These are phyloP conservation scores for Prunella strophiata DNA, from an alignment of 2,797 vertebrate species.

Conservation along the genomic window DNA sequence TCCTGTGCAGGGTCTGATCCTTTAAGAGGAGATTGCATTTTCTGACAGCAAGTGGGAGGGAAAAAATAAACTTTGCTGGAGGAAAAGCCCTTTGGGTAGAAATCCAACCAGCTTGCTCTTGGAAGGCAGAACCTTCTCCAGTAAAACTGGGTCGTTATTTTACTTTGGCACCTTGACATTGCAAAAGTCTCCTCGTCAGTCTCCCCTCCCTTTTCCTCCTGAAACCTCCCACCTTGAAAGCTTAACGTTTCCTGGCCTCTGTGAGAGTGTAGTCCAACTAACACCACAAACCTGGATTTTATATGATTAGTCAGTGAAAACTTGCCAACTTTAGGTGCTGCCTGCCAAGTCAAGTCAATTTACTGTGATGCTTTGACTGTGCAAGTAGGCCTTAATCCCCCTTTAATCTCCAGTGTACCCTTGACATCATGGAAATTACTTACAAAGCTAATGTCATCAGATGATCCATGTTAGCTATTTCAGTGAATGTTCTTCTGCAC, in stretches of 20 bases:
- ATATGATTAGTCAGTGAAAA: conserved; percentile 73
- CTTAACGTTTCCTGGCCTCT: conserved; percentile 69
- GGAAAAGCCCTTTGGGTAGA: conserved; percentile 78
- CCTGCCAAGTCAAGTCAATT: conserved; percentile 79
- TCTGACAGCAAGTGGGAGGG: conserved; percentile 78
- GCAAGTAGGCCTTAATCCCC: conserved; percentile 74
- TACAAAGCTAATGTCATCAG: conserved; percentile 78
- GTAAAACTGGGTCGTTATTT: conserved; percentile 83
- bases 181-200: conserved; percentile 79
- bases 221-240: conserved; percentile 82
- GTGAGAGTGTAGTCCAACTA: conserved; percentile 54
- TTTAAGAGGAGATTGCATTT: conserved; percentile 78
- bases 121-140: conserved; percentile 73
- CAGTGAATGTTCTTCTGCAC: conserved; percentile 65
- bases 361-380: conserved; percentile 74
- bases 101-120: conserved; percentile 81
- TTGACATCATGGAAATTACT: conserved; percentile 81
- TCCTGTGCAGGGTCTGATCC: conserved; percentile 74
- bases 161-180: conserved; percentile 79
- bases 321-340: conserved; percentile 70
- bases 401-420: conserved; percentile 78
- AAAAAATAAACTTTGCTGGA: conserved; percentile 29
- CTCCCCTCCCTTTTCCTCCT: conserved; percentile 71
- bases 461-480: conserved; percentile 75
- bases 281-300: conserved; percentile 71